Evolutionary conservation across 2,888 invertebrate genomes (phyloP).

Genomic region (Eupithecia insigniata): DNA sequence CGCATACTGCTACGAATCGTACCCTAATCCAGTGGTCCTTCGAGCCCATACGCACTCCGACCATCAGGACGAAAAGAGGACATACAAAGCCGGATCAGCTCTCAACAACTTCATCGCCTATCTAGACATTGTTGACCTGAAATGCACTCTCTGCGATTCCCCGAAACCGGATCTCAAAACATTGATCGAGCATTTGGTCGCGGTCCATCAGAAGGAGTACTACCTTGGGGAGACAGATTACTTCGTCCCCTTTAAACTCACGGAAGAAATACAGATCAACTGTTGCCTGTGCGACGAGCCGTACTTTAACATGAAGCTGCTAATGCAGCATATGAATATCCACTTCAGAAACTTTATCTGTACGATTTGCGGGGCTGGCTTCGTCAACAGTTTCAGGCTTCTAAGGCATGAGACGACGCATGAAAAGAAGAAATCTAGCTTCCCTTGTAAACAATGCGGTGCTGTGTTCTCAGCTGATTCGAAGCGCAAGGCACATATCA

Average conservation of each 20-base stretch:
- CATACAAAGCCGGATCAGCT: slow-evolving; percentile 71
- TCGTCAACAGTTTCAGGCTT: slow-evolving; percentile 70
- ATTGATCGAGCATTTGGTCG: slow-evolving; percentile 67
- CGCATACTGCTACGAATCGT: slow-evolving; percentile 76
- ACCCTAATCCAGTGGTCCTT: slow-evolving; percentile 60
- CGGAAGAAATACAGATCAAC: slow-evolving; percentile 67
- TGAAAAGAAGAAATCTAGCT: slow-evolving; percentile 72
- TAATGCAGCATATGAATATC: slow-evolving; percentile 78
- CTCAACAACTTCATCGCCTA: slow-evolving; percentile 75
- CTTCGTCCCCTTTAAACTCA: slow-evolving; percentile 69
- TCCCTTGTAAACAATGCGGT: slow-evolving; percentile 70
- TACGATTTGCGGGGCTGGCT: slow-evolving; percentile 75
- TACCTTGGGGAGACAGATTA: slow-evolving; percentile 72
- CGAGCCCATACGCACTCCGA: slow-evolving; percentile 65
- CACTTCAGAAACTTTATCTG: slow-evolving; percentile 79
- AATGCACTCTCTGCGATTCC: slow-evolving; percentile 69
- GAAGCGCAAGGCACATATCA: slow-evolving; percentile 75
- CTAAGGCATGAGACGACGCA: slow-evolving; percentile 75
- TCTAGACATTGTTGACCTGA: slow-evolving; percentile 73
- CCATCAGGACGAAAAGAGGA: slow-evolving; percentile 70
- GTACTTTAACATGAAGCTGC: slow-evolving; percentile 74
- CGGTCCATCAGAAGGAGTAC: slow-evolving; percentile 69
- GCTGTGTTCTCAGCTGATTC: slow-evolving; percentile 72
- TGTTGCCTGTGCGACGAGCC: slow-evolving; percentile 72
- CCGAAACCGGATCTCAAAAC: slow-evolving; percentile 60